These are phyloP conservation scores for Pterocles orientalis DNA, from an alignment of 2,113 vertebrate species.

Conservation along the genomic window DNA sequence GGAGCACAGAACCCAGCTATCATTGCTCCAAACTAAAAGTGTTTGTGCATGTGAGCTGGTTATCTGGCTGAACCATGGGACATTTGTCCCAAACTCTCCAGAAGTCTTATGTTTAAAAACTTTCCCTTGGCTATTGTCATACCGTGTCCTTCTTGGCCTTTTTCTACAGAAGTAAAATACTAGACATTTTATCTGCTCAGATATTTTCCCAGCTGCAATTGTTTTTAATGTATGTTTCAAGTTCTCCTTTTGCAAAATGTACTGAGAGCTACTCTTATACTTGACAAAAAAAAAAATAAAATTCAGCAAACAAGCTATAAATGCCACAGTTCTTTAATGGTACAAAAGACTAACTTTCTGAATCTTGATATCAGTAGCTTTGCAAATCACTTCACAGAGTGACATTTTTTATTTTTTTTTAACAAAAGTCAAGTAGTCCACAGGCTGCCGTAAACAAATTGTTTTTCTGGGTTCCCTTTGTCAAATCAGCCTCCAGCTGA, in stretches of 20 bases:
- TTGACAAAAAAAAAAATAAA: not conserved
- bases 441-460: constrained; percentile 20
- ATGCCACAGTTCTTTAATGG: not conserved
- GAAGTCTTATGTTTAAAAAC: not conserved
- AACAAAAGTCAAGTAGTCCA: not conserved
- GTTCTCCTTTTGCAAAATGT: not conserved
- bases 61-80: not conserved
- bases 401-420: not conserved
- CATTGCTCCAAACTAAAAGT: not conserved
- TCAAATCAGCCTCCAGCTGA: constrained; percentile 23
- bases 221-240: constrained; percentile 15
- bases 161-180: not conserved
- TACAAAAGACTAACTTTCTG: not conserved
- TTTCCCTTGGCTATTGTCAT: not conserved
- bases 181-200: not conserved
- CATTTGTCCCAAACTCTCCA: fast-evolving
- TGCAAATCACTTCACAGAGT: not conserved
- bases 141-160: not conserved
- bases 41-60: not conserved
- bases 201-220: not conserved
- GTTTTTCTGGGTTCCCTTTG: not conserved
- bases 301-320: not conserved
- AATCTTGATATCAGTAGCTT: not conserved
- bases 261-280: not conserved
- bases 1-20: not conserved